phyloP scores from a whole-genome alignment of 2,113 vertebrate genomes.

The Glareola pratincola region DNA sequence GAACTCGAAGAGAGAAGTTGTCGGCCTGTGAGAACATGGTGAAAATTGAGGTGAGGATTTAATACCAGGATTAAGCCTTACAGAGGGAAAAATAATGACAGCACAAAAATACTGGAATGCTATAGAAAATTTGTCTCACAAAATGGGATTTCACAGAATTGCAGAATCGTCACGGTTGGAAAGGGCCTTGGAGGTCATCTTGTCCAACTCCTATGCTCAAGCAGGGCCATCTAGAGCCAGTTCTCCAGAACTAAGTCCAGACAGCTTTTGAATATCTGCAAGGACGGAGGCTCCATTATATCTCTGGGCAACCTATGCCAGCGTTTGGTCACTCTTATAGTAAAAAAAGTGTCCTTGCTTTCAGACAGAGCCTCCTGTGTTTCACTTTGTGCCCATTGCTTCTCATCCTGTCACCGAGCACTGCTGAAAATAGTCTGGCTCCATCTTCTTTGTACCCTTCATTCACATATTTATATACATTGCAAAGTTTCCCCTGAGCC shows the following conservation, averaged over 20 bases:
- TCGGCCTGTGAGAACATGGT: not conserved
- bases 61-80: not conserved
- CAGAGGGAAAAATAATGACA: not conserved
- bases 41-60: not conserved
- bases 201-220: not conserved
- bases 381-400: not conserved
- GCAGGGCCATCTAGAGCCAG: not conserved
- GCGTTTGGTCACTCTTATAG: not conserved
- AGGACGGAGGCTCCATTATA: not conserved
- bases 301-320: not conserved
- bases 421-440: not conserved
- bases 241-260: not conserved
- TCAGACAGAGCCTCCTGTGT: not conserved
- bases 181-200: not conserved
- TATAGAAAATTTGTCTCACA: not conserved
- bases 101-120: not conserved
- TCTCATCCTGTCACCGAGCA: not conserved
- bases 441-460: not conserved
- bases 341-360: not conserved
- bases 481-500: not conserved
- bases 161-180: not conserved
- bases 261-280: not conserved
- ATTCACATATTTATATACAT: not conserved
- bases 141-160: not conserved
- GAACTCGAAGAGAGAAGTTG: not conserved